phyloP scores from a whole-genome alignment of 2,888 invertebrate species.

The Petrolisthes cinctipes region DNA sequence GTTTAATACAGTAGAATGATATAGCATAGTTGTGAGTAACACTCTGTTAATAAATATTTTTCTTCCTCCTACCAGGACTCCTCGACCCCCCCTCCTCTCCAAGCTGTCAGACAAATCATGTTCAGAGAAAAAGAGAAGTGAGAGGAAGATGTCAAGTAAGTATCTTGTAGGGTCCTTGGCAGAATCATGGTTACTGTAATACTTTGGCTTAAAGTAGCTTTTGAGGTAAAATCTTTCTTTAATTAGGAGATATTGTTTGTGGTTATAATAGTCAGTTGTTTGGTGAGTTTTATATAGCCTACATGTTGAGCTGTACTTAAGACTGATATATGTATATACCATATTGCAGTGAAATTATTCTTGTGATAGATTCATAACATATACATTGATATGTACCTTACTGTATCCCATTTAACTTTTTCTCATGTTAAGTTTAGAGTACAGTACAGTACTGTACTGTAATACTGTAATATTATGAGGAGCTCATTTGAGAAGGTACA shows the following conservation, averaged over 20 bases:
- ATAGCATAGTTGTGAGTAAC: too few relatives aligned
- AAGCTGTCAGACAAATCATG: conserved; percentile 47
- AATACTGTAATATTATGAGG: not conserved
- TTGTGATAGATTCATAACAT: not conserved
- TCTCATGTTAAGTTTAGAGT: not conserved
- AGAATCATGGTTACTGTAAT: too few relatives aligned
- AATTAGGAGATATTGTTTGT: too few relatives aligned
- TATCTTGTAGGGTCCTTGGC: not conserved
- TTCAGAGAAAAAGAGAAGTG: conserved; percentile 54
- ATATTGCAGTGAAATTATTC: not conserved
- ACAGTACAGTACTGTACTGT: not conserved
- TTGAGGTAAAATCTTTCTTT: too few relatives aligned
- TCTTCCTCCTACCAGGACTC: conserved; percentile 23
- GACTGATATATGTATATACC: not conserved
- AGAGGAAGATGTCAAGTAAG: conserved; percentile 56
- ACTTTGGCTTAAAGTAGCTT: too few relatives aligned
- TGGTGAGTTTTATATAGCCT: too few relatives aligned
- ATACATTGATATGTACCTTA: not conserved
- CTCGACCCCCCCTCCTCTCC: conserved; percentile 47
- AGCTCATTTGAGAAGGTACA: too few relatives aligned
- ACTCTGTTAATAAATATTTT: not conserved
- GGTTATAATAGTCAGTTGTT: too few relatives aligned
- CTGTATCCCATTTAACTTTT: not conserved
- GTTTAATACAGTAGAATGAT: too few relatives aligned
- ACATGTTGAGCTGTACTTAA: not conserved